These are phyloP conservation scores for Sylvia atricapilla DNA, from an alignment of 2,113 vertebrate species.

Conservation along the genomic window DNA sequence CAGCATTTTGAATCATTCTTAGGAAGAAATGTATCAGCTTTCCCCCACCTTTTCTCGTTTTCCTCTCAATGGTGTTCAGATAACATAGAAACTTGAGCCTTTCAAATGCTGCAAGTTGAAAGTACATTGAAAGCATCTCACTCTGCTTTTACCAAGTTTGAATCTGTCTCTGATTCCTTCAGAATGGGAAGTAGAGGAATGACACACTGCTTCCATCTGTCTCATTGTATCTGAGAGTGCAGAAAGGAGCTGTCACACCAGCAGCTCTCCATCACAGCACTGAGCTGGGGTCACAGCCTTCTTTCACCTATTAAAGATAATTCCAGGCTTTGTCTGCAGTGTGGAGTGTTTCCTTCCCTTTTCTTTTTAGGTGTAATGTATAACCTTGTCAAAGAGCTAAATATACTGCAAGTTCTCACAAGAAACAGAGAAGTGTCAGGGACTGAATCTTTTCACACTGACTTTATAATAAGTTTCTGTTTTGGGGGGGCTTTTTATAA, in stretches of 20 bases:
- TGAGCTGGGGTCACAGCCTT: constrained; percentile 29
- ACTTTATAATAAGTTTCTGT: constrained; percentile 1
- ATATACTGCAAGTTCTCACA: constrained; percentile 48
- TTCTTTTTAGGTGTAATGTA: constrained; percentile 58
- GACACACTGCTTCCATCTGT: constrained; percentile 4
- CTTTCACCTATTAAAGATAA: constrained; percentile 65
- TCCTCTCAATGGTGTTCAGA: not conserved
- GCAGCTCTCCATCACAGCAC: constrained; percentile 24
- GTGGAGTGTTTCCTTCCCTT: constrained; percentile 28
- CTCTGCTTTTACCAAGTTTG: constrained; percentile 18
- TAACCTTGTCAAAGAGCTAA: constrained; percentile 66
- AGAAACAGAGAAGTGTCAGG: constrained; percentile 53
- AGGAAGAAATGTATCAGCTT: not conserved
- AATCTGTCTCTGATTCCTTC: not conserved
- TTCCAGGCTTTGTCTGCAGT: constrained; percentile 43
- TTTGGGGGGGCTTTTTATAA: not conserved
- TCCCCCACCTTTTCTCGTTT: not conserved
- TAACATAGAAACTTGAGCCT: constrained; percentile 16
- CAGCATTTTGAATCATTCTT: not conserved
- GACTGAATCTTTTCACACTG: constrained; percentile 42
- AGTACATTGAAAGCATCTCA: not conserved
- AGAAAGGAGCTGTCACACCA: constrained; percentile 51
- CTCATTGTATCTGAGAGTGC: constrained; percentile 24
- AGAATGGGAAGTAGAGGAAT: not conserved
- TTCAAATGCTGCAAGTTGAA: constrained; percentile 18